Evolutionary conservation across 1,140 invertebrate species (phyloP).

Genomic region (Sinella curviseta): DNA sequence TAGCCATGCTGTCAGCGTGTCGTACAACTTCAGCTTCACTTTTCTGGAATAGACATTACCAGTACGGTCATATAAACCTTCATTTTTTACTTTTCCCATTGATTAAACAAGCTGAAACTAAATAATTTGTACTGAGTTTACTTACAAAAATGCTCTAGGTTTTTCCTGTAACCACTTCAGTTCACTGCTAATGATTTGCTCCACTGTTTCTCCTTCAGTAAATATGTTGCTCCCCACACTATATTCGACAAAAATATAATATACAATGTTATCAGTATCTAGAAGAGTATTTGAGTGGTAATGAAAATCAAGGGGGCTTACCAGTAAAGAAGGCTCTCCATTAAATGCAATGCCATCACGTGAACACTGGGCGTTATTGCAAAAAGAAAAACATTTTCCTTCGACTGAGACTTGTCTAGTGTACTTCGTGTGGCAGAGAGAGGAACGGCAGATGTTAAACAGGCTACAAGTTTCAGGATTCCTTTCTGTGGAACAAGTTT

Average conservation of each 20-base stretch:
- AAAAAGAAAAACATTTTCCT: constrained; percentile 37
- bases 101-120: no score
- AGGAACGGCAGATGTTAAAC: constrained; percentile 35
- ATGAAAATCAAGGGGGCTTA: no score
- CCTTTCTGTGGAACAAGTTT: constrained; percentile 39
- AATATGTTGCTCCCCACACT: constrained; percentile 43
- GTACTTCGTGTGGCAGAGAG: constrained; percentile 1
- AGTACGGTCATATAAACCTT: background rate
- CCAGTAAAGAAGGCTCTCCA: constrained; percentile 36
- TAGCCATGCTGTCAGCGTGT: constrained; percentile 19
- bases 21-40: background rate
- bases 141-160: constrained; percentile 34
- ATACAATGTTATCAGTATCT: background rate
- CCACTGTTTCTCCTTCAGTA: constrained; percentile 28
- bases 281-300: background rate
- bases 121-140: background rate
- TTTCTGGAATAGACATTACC: background rate
- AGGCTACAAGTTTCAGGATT: constrained; percentile 34
- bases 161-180: constrained; percentile 40
- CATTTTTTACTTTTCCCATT: background rate
- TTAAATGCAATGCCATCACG: constrained; percentile 20
- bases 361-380: constrained; percentile 36
- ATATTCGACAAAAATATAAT: background rate
- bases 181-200: constrained; percentile 35
- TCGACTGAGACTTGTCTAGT: background rate